A percentile compares a stretch with the other conserved stretches of the same genome.
These are phyloP conservation scores for Erynnis tages DNA, from an alignment of 2,888 invertebrate species.

Conservation along the genomic window DNA sequence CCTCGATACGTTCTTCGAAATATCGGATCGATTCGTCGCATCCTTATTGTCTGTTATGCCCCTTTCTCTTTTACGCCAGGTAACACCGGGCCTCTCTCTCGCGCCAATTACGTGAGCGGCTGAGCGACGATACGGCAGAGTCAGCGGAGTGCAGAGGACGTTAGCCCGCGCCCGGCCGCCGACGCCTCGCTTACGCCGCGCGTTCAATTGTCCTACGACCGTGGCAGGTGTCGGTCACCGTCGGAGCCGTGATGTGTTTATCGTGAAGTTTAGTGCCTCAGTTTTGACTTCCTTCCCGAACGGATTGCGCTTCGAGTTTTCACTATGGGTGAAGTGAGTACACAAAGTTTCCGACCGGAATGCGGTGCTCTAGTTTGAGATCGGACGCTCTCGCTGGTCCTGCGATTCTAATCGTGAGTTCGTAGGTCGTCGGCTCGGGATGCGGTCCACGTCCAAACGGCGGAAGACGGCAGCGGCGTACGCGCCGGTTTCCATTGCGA, in stretches of 20 bases:
- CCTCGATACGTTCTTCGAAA: too few species aligned
- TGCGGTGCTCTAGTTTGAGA: slow-evolving; percentile 60
- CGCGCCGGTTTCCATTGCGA: slow-evolving; percentile 32
- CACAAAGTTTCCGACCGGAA: slow-evolving; percentile 42
- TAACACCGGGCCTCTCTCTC: slow-evolving; percentile 55
- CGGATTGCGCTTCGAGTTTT: slow-evolving; percentile 47
- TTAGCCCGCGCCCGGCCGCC: slow-evolving; percentile 67
- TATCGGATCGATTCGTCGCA: too few species aligned
- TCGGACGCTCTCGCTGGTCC: slow-evolving; percentile 48
- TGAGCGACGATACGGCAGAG: slow-evolving; percentile 30
- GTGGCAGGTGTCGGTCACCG: slow-evolving; percentile 51
- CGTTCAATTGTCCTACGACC: slow-evolving; percentile 41
- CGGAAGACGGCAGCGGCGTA: slow-evolving; percentile 23
- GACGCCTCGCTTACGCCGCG: slow-evolving; percentile 42
- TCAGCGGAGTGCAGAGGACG: slow-evolving; percentile 50
- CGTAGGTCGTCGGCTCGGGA: slow-evolving; percentile 69
- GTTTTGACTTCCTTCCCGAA: slow-evolving; percentile 45
- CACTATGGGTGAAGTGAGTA: slow-evolving; percentile 77
- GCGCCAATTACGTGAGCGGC: slow-evolving; percentile 49
- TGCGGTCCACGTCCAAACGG: slow-evolving; percentile 28
- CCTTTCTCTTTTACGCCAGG: slow-evolving; percentile 61
- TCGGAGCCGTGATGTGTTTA: slow-evolving; percentile 62
- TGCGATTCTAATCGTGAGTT: slow-evolving; percentile 59
- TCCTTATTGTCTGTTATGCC: slow-evolving; percentile 43
- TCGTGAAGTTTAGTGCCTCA: slow-evolving; percentile 57